phyloP scores from a whole-genome alignment of 1,140 invertebrate species.

The Drosophila athabasca region DNA sequence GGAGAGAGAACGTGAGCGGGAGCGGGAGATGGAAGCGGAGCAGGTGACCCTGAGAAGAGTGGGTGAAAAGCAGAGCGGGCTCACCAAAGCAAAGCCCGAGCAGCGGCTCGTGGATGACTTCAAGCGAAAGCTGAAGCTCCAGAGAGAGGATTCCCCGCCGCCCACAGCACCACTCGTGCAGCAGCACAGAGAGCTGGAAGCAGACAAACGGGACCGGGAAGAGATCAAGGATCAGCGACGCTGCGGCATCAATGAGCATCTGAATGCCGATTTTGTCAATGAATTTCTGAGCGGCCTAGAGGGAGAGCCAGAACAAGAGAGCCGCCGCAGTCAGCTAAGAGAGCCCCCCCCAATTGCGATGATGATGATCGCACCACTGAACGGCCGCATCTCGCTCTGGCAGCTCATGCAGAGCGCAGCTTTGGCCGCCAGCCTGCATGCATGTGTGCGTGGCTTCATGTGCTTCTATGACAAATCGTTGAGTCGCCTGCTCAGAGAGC shows the following conservation, averaged over 20 bases:
- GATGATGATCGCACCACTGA: neutral
- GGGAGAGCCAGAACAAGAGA: constrained; percentile 1
- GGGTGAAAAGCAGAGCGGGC: constrained; percentile 1
- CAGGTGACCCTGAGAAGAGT: constrained; percentile 34
- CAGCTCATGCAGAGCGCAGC: constrained; percentile 53
- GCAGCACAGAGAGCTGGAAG: constrained; percentile 7
- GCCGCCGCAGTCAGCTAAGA: neutral
- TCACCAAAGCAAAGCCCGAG: neutral
- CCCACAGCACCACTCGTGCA: neutral
- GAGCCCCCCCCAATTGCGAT: constrained; percentile 1
- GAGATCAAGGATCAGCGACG: constrained; percentile 34
- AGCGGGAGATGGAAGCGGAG: constrained; percentile 16
- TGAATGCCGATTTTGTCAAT: constrained; percentile 56
- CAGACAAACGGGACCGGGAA: neutral
- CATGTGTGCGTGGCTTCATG: constrained; percentile 58
- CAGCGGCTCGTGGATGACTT: constrained; percentile 51
- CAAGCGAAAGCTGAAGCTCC: constrained; percentile 50
- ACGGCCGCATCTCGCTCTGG: constrained; percentile 26
- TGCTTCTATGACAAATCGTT: constrained; percentile 62
- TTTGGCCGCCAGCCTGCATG: constrained; percentile 52
- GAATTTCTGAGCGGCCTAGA: constrained; percentile 59
- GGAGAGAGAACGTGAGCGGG: neutral
- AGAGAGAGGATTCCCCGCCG: constrained; percentile 13
- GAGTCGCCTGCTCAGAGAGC: constrained; percentile 41
- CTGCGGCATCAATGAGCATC: constrained; percentile 62